Conservation (phyloP, 2,888 invertebrate species). For the Deilephila porcellus region DNA sequence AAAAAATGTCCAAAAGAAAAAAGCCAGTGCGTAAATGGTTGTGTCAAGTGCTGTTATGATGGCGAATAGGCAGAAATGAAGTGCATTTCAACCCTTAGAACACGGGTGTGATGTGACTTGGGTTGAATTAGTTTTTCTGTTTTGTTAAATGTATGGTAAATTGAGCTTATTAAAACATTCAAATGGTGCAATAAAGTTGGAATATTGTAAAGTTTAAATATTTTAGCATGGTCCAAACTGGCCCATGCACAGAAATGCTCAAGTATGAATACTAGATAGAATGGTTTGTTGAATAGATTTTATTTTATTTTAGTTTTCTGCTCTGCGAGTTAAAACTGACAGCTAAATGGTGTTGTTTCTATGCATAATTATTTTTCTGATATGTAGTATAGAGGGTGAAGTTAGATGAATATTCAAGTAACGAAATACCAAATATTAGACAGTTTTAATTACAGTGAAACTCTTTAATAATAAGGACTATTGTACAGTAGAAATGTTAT, state of each 20-base stretch:
- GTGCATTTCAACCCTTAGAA: no score
- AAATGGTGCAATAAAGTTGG: not conserved
- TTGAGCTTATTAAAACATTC: not conserved
- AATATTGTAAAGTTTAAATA: not conserved
- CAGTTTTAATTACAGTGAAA: not conserved
- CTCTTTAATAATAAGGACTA: not conserved
- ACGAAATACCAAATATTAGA: conserved; percentile 18
- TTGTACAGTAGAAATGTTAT: not conserved
- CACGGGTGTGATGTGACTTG: not conserved
- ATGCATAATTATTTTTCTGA: not conserved
- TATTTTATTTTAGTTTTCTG: not conserved
- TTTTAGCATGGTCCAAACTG: not conserved
- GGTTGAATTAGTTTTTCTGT: not conserved
- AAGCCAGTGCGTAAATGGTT: conserved; percentile 50
- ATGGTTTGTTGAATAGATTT: not conserved
- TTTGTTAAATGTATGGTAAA: not conserved
- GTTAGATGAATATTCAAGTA: not conserved
- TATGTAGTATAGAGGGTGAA: not conserved
- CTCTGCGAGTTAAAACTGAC: not conserved
- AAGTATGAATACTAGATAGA: not conserved
- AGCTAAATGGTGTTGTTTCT: not conserved
- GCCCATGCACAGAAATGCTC: not conserved
- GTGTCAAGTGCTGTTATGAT: not conserved
- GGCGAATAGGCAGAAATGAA: no score
- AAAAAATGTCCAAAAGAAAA: conserved; percentile 60